These are phyloP conservation scores for Scophthalmus maximus DNA, from an alignment of 2,113 vertebrate species.

Conservation along the genomic window DNA sequence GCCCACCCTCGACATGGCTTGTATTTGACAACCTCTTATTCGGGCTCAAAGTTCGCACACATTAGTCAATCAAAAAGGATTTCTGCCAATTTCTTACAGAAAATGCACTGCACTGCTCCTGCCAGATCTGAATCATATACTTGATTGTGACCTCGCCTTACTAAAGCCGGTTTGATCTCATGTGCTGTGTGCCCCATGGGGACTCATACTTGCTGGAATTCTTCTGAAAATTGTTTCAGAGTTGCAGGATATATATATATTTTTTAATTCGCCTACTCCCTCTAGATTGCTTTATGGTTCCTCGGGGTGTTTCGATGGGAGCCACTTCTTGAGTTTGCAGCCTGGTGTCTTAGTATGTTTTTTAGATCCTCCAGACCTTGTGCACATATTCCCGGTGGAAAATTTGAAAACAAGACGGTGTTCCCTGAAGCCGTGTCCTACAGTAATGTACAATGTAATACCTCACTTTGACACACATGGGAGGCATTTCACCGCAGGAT, in stretches of 20 bases:
- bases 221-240: not conserved
- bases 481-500: slow-evolving; percentile 40
- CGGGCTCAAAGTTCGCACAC: slow-evolving; percentile 48
- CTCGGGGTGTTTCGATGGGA: not conserved
- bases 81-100: slow-evolving; percentile 5
- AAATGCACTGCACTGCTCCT: not conserved
- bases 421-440: slow-evolving; percentile 31
- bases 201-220: no score
- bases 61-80: slow-evolving; percentile 18
- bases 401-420: not conserved
- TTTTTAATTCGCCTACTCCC: not conserved
- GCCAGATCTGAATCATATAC: slow-evolving; percentile 22
- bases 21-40: slow-evolving; percentile 46
- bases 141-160: slow-evolving; percentile 5
- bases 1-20: slow-evolving; percentile 34
- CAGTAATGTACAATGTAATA: slow-evolving; percentile 58
- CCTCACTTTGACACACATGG: slow-evolving; percentile 56
- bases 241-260: slow-evolving; percentile 1
- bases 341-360: no score
- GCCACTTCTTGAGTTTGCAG: not conserved
- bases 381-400: not conserved
- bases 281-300: not conserved
- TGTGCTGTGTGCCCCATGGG: no score
- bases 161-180: slow-evolving; percentile 1
- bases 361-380: no score